phyloP scores from a whole-genome alignment of 2,797 vertebrate genomes.

The Manis javanica region DNA sequence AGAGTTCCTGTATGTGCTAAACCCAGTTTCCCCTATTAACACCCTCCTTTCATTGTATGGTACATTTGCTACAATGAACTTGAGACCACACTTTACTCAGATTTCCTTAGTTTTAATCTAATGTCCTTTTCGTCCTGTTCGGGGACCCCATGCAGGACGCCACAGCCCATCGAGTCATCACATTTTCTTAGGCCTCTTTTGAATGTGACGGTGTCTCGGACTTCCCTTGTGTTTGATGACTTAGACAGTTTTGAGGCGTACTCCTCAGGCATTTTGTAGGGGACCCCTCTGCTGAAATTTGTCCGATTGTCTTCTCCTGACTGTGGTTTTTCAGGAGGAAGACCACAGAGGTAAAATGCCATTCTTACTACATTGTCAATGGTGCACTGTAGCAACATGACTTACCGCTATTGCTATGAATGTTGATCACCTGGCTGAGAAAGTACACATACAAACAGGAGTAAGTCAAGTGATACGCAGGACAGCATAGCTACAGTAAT shows the following conservation, averaged over 20 bases:
- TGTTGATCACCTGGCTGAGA: slow-evolving; percentile 23
- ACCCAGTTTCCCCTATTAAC: not conserved
- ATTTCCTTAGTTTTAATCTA: not conserved
- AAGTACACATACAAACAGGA: not conserved
- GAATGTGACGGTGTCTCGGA: not conserved
- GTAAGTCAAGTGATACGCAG: not conserved
- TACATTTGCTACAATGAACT: not conserved
- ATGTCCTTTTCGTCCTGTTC: not conserved
- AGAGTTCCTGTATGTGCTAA: not conserved
- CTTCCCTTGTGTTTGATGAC: slow-evolving; percentile 37
- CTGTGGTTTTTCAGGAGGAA: not conserved
- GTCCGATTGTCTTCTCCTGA: slow-evolving; percentile 2
- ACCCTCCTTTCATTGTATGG: not conserved
- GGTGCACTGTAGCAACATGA: not conserved
- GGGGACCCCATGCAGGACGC: not conserved
- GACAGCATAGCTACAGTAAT: not conserved
- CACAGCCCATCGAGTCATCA: not conserved
- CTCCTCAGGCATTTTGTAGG: not conserved
- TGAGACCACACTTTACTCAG: not conserved
- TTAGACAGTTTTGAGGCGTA: not conserved
- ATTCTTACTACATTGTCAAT: not conserved
- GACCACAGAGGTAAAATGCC: not conserved
- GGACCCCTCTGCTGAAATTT: not conserved
- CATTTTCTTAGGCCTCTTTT: not conserved
- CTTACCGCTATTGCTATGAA: not conserved